These are phyloP conservation scores for Loxodonta africana DNA, from an alignment of 2,113 vertebrate species.

Conservation along the genomic window DNA sequence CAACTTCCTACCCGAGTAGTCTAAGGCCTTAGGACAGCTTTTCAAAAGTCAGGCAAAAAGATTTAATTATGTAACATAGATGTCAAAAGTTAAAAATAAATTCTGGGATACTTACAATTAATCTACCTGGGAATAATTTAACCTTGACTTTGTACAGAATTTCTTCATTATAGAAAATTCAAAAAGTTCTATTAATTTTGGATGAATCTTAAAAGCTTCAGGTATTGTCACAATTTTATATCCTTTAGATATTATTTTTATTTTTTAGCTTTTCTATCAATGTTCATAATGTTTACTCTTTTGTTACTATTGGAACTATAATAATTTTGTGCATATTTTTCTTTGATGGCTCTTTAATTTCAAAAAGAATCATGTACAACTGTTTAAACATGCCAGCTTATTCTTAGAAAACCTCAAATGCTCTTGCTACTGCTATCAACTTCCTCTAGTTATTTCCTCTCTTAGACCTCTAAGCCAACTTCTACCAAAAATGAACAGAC, in stretches of 20 bases:
- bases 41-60: not conserved
- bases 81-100: conserved; percentile 35
- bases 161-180: not conserved
- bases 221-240: not conserved
- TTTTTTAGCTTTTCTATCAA: not conserved
- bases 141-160: conserved; percentile 16
- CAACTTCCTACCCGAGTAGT: not conserved
- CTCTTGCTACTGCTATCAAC: not conserved
- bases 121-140: not conserved
- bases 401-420: conserved; percentile 18
- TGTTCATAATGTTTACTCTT: not conserved
- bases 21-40: not conserved
- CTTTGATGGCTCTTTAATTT: conserved; percentile 38
- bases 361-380: not conserved
- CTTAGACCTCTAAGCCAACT: conserved; percentile 7
- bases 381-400: not conserved
- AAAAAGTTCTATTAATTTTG: conserved; percentile 1
- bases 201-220: not conserved
- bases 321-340: not conserved
- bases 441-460: conserved; percentile 50
- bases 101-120: not conserved
- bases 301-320: not conserved
- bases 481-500: conserved; percentile 62
- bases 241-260: not conserved
- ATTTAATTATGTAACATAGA: conserved; percentile 46